Conservation (phyloP, 2,888 invertebrate species). For the Desoria tigrina region DNA sequence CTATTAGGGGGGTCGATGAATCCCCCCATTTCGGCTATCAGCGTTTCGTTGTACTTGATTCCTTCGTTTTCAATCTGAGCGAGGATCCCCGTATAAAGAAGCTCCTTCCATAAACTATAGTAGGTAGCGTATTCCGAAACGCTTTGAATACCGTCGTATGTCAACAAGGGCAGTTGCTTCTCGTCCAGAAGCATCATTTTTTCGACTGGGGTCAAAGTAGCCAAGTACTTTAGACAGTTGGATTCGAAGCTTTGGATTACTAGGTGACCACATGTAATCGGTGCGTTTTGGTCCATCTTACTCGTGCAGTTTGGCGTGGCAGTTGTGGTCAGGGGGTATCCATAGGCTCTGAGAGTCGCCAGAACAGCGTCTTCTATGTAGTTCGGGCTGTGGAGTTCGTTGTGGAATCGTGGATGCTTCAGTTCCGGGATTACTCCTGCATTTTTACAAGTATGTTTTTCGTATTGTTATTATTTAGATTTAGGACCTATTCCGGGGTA, state of each 20-base stretch:
- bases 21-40: constrained; percentile 41
- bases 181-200: constrained; percentile 36
- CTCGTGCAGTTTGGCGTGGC: neutral
- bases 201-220: constrained; percentile 20
- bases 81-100: constrained; percentile 21
- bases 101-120: constrained; percentile 34
- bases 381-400: constrained; percentile 3
- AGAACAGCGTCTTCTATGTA: constrained; percentile 39
- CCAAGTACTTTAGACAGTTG: constrained; percentile 27
- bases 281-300: neutral
- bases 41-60: constrained; percentile 26
- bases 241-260: constrained; percentile 41
- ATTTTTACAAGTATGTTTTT: neutral
- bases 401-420: constrained; percentile 40
- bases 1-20: constrained; percentile 41
- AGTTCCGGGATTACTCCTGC: constrained; percentile 45
- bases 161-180: constrained; percentile 17
- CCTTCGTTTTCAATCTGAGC: constrained; percentile 19
- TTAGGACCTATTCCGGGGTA: too few species aligned
- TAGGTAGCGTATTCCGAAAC: constrained; percentile 30
- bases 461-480: too few species aligned
- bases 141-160: constrained; percentile 31
- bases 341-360: constrained; percentile 12
- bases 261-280: constrained; percentile 29
- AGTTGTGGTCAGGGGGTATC: constrained; percentile 25